Conservation (phyloP, 2,113 vertebrate genomes). For the Hucho hucho region DNA sequence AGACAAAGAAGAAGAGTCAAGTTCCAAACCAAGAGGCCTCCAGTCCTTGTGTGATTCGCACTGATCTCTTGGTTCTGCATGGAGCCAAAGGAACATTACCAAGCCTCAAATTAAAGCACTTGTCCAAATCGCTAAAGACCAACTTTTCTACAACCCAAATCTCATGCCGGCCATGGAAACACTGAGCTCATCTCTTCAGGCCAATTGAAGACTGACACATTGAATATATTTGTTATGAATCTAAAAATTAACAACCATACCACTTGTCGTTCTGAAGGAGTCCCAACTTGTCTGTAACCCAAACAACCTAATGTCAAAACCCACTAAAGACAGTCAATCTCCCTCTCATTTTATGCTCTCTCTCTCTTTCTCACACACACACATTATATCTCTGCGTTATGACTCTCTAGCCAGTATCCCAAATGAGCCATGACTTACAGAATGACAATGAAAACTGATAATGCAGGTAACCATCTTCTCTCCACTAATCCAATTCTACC, state of each 20-base stretch:
- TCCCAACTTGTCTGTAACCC: no score
- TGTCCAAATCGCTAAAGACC: no score
- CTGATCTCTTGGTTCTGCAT: constrained; percentile 11
- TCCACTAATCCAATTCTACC: constrained; percentile 48
- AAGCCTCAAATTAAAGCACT: not conserved
- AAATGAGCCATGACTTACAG: no score
- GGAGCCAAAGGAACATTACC: not conserved
- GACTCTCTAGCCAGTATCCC: not conserved
- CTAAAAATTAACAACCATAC: no score
- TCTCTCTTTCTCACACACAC: no score
- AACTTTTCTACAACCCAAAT: not conserved
- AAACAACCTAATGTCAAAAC: no score
- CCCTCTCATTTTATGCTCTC: no score
- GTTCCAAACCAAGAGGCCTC: constrained; percentile 17
- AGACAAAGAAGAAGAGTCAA: constrained; percentile 30
- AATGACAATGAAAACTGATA: constrained; percentile 24
- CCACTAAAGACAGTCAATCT: no score
- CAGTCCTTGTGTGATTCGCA: constrained; percentile 17
- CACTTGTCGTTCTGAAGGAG: not conserved
- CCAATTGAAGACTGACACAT: not conserved
- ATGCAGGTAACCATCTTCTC: constrained; percentile 45
- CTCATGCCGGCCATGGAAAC: constrained; percentile 6
- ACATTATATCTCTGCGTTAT: not conserved
- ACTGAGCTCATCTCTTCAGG: not conserved
- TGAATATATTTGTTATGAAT: constrained; percentile 14